Conservation (phyloP, 2,797 vertebrate genomes). For the Stomatorhinus walkeri region DNA sequence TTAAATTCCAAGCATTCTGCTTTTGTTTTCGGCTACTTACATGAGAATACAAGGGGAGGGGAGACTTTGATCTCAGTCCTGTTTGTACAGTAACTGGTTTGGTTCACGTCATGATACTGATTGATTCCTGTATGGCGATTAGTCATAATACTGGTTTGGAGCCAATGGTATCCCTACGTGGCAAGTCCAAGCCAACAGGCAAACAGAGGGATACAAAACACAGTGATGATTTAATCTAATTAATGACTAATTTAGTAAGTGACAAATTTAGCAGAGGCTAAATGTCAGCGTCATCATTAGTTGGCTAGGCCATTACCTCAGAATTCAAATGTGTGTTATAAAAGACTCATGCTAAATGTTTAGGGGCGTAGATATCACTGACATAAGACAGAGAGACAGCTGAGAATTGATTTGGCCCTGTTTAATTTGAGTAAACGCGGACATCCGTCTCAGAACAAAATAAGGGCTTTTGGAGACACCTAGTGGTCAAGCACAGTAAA, state of each 20-base stretch:
- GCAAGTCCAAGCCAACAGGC: neutral
- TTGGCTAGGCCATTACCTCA: neutral
- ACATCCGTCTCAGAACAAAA: neutral
- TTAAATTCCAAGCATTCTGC: neutral
- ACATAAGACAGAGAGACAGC: neutral
- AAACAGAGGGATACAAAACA: neutral
- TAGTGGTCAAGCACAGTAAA: constrained; percentile 45
- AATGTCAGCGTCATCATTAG: neutral
- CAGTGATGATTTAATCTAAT: neutral
- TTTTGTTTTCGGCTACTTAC: neutral
- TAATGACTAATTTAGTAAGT: neutral
- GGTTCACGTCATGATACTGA: neutral
- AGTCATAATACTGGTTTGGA: neutral
- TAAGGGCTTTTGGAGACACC: constrained; percentile 47
- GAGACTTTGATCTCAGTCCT: neutral
- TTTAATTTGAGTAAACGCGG: neutral
- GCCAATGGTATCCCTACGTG: neutral
- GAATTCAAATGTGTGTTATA: neutral
- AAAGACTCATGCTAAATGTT: neutral
- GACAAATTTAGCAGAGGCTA: neutral
- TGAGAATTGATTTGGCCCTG: neutral
- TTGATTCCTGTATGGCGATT: neutral
- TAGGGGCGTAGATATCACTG: neutral
- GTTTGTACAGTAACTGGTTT: neutral
- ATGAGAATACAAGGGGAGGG: neutral